A percentile compares a stretch with the other conserved stretches of the same genome.
Conservation (phyloP, 37 sponge, comb jelly and placozoan species). For the Geodia barretti region DNA sequence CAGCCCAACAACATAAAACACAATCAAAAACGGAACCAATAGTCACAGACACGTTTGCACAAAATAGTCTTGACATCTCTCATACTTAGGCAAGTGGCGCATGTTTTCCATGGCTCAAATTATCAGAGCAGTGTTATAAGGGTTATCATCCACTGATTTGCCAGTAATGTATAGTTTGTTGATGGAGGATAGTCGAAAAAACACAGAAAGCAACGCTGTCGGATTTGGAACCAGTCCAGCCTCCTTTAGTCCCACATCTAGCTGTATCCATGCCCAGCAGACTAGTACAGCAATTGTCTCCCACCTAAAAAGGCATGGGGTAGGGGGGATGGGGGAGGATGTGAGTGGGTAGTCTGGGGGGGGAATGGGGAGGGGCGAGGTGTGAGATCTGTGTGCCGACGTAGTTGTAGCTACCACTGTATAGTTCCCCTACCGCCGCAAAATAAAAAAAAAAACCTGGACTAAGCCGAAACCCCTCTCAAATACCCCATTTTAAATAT, state of each 20-base stretch:
- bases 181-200: slow-evolving; percentile 82
- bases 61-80: neutral
- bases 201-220: slow-evolving; percentile 23
- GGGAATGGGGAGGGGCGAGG: too few species aligned
- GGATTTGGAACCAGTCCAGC: slow-evolving; percentile 22
- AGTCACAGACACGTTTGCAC: neutral
- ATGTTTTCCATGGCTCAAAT: too few species aligned
- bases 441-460: too few species aligned
- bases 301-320: slow-evolving; percentile 22
- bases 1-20: slow-evolving; percentile 42
- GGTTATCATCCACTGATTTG: slow-evolving; percentile 67
- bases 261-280: slow-evolving; percentile 57
- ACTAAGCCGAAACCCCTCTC: too few species aligned
- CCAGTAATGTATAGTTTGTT: slow-evolving; percentile 95
- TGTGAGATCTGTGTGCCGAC: too few species aligned
- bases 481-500: too few species aligned
- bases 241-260: slow-evolving; percentile 67
- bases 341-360: too few species aligned
- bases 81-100: too few species aligned
- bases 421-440: too few species aligned
- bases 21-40: too few species aligned
- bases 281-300: slow-evolving; percentile 50
- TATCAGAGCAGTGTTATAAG: too few species aligned
- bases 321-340: neutral
- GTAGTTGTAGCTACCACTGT: too few species aligned